Base-by-base conservation (phyloP, 2,113 vertebrate species). In the Solea solea region DNA sequence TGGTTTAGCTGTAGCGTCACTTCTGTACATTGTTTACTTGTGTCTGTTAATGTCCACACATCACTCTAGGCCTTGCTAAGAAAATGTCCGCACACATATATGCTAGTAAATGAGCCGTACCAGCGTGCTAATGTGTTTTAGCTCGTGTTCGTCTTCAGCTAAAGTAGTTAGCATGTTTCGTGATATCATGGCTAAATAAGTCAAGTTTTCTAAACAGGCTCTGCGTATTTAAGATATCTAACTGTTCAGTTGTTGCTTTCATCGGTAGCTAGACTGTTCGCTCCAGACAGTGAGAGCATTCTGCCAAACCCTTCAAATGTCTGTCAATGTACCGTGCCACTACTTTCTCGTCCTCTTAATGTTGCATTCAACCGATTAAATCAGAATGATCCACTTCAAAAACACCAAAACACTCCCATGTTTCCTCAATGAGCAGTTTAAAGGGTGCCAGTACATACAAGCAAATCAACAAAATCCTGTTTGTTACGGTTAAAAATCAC, bases 231-330 rank as follows among this genome's bases (percentile, higher is more conserved):
- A 56, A 56, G 9, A 2, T 71, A 55, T 13, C 25, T 60, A 11
- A 8, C 27, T 1, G 16, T 21, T 67, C 61, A 82, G 65, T 49
- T 80, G 83, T 82, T 86, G 76, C 64, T 76, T 48, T 57, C 49
- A 64, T 14, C 48, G 41, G 13, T 2, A 41, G 50, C 4, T 44
- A 11, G 3, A n/a, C 10, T n/a, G 41, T 50, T 67, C 0, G 42
- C 58, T 44, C 2, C 5, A n/a, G 49, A n/a, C 12, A n/a, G 49
- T n/a, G 14, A 50, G 7, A 44, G 10, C 42, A 1, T 2, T 44
- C 8, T 44, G 42, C 42, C 49, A n/a, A 15, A 15, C 49, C 15
- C n/a, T 50, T 50, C 7, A n/a, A 15, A n/a, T n/a, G 1, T 15
- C 11, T 16, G 49, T 8, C 49, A 50, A 6, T 50, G n/a, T 16